These are phyloP conservation scores for Bhutanitis thaidina DNA, from an alignment of 2,888 invertebrate genomes.

Conservation along the genomic window DNA sequence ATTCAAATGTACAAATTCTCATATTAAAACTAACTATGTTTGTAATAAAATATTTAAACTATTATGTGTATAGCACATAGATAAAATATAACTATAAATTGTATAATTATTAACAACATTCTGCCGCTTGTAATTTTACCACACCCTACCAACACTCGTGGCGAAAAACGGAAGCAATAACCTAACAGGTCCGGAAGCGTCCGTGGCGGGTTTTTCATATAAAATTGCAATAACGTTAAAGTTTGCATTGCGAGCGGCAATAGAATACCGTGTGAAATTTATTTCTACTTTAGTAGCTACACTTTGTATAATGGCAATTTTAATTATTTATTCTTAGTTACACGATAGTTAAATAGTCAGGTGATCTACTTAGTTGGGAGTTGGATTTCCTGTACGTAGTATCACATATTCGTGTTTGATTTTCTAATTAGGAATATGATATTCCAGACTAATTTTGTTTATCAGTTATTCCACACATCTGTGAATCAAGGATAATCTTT, in stretches of 20 bases:
- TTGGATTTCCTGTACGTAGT: too few species aligned
- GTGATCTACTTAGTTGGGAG: too few species aligned
- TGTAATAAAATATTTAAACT: too few species aligned
- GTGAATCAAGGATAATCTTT: too few species aligned
- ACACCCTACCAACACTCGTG: slow-evolving; percentile 23
- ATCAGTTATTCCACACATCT: too few species aligned
- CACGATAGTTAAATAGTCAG: too few species aligned
- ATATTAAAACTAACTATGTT: too few species aligned
- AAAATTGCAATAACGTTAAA: slow-evolving; percentile 30
- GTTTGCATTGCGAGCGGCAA: slow-evolving; percentile 40
- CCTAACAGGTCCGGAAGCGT: slow-evolving; percentile 41
- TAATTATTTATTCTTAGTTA: slow-evolving; percentile 7
- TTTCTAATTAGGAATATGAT: too few species aligned
- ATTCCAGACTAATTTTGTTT: too few species aligned
- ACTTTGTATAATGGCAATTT: slow-evolving; percentile 13
- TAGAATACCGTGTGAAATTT: slow-evolving; percentile 26
- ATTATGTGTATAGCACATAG: neutral
- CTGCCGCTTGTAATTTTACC: neutral
- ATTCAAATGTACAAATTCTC: too few species aligned
- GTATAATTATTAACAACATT: neutral
- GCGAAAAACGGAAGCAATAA: slow-evolving; percentile 50
- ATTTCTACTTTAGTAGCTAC: slow-evolving; percentile 14
- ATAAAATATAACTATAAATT: neutral
- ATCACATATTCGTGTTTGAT: too few species aligned
- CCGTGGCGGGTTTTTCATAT: slow-evolving; percentile 43